Percentiles rank a stretch among this genome's conserved stretches.
Evolutionary conservation across 1,140 invertebrate genomes (phyloP).

Genomic region (Cyrtorhinus lividipennis): DNA sequence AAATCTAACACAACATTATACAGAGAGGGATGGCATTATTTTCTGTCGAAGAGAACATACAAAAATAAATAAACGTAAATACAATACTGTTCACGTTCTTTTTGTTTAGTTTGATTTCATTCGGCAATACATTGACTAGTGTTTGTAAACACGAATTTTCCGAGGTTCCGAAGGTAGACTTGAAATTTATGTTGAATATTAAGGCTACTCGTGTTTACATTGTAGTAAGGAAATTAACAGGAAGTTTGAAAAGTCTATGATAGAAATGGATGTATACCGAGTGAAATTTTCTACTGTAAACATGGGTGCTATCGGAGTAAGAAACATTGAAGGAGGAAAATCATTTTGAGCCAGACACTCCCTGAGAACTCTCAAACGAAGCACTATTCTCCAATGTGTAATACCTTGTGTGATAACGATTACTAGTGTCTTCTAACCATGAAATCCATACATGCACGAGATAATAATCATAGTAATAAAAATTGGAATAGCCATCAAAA

Average conservation of each 20-base stretch:
- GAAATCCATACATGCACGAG: too few relatives aligned
- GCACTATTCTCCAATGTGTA: too few relatives aligned
- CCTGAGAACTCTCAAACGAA: too few relatives aligned
- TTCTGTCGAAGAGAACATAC: neutral
- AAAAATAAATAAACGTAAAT: neutral
- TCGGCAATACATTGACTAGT: neutral
- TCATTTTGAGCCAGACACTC: too few relatives aligned
- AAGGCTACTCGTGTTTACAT: neutral
- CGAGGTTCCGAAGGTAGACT: neutral
- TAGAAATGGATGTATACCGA: neutral
- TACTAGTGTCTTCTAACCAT: too few relatives aligned
- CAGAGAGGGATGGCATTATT: neutral
- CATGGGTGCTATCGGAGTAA: neutral
- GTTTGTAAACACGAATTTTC: neutral
- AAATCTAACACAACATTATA: neutral
- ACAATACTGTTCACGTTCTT: slow-evolving; percentile 1
- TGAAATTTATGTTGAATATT: too few relatives aligned
- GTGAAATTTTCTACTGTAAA: neutral
- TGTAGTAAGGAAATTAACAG: neutral
- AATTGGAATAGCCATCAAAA: too few relatives aligned
- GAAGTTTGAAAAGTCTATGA: neutral
- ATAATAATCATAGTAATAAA: too few relatives aligned
- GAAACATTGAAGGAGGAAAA: too few relatives aligned
- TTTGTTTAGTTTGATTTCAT: neutral
- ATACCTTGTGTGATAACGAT: too few relatives aligned